Conservation (phyloP, 2,888 invertebrate genomes). For the Gibbula magus region DNA sequence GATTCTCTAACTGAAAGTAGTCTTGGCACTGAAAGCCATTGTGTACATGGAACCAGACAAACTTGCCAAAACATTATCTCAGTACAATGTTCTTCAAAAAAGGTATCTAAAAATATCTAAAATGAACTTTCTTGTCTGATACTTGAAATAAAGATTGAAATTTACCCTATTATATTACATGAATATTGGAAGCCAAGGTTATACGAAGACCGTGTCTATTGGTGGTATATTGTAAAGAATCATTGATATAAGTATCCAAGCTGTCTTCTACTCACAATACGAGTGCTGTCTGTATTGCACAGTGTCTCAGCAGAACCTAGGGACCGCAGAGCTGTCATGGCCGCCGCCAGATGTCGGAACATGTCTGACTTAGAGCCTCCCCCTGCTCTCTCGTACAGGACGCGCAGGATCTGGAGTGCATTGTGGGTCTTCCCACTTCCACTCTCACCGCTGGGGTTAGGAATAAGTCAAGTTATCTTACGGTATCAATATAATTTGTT, state of each 20-base stretch:
- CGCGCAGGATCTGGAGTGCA: constrained; percentile 91
- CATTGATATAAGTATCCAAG: neutral
- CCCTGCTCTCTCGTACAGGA: constrained; percentile 94
- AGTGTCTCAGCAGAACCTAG: constrained; percentile 93
- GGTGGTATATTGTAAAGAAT: no score
- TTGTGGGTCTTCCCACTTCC: constrained; percentile 96
- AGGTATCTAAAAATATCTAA: neutral
- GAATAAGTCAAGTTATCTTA: no score
- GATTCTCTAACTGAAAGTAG: no score
- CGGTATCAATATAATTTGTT: no score
- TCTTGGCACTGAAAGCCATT: no score
- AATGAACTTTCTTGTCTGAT: neutral
- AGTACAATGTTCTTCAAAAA: neutral
- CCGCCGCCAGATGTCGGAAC: constrained; percentile 95
- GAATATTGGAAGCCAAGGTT: neutral
- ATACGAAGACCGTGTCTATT: neutral
- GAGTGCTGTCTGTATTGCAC: constrained; percentile 92
- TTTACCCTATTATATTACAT: no score
- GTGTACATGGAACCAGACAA: no score
- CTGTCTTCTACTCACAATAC: constrained; percentile 83
- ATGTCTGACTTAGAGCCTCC: constrained; percentile 96
- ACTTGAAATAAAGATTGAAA: no score
- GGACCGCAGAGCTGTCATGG: constrained; percentile 93
- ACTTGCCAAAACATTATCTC: no score
- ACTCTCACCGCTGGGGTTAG: constrained; percentile 82